These are phyloP conservation scores for Remorina albescens DNA, from an alignment of 2,797 vertebrate species.

Conservation along the genomic window DNA sequence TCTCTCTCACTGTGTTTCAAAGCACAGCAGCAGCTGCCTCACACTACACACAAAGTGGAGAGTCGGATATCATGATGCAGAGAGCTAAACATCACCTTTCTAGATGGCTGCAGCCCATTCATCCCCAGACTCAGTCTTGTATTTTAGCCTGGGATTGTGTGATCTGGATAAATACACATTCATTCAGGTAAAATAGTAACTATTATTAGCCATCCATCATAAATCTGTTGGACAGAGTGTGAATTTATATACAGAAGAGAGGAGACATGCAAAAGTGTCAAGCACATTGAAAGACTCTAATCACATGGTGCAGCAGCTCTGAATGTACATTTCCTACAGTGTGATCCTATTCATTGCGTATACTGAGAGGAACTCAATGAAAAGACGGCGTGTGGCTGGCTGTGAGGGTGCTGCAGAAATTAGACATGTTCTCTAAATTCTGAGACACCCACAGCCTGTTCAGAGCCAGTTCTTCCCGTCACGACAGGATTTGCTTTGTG, in stretches of 20 bases:
- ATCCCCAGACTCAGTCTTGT: constrained; percentile 8
- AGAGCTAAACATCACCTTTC: constrained; percentile 53
- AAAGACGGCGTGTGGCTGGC: constrained; percentile 60
- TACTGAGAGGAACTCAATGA: constrained; percentile 64
- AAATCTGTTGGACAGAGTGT: constrained; percentile 26
- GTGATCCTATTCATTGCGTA: constrained; percentile 54
- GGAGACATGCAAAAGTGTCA: constrained; percentile 31
- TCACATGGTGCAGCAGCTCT: constrained; percentile 62
- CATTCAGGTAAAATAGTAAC: constrained; percentile 25
- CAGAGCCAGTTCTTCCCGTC: constrained; percentile 72
- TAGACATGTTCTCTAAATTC: constrained; percentile 61
- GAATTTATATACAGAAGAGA: constrained; percentile 20
- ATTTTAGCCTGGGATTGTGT: constrained; percentile 2
- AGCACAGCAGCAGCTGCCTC: constrained; percentile 69
- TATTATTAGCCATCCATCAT: constrained; percentile 18
- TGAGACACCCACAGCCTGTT: constrained; percentile 72
- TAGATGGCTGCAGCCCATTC: constrained; percentile 33
- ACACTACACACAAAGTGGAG: constrained; percentile 56
- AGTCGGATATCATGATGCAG: constrained; percentile 60
- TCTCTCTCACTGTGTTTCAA: constrained; percentile 58
- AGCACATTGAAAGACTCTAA: constrained; percentile 62
- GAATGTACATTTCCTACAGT: constrained; percentile 71
- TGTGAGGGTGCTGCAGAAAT: constrained; percentile 63
- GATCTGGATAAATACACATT: neutral
- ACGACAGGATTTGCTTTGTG: constrained; percentile 79